These are phyloP conservation scores for Stictocephala bisonia DNA, from an alignment of 2,888 invertebrate genomes.

Conservation along the genomic window DNA sequence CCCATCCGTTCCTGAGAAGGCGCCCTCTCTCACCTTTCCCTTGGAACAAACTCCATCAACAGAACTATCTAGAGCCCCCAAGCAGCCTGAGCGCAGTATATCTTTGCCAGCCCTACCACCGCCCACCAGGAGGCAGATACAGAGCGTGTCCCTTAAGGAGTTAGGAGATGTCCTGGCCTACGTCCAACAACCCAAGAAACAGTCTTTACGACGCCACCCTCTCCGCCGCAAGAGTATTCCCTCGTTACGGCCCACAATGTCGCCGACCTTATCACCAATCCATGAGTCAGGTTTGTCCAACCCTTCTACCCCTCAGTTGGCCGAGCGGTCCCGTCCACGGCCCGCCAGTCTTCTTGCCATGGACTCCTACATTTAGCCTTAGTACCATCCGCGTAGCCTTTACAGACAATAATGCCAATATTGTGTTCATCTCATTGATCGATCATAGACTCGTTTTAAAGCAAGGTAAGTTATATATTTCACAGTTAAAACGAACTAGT, in stretches of 20 bases:
- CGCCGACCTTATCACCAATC: slow-evolving; percentile 73
- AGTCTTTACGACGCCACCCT: slow-evolving; percentile 52
- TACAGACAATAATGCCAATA: slow-evolving; percentile 42
- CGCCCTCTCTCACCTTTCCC: slow-evolving; percentile 18
- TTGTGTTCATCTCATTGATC: slow-evolving; percentile 38
- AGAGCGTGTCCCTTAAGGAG: slow-evolving; percentile 68
- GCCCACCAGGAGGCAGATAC: slow-evolving; percentile 66
- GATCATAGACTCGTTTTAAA: too few relatives aligned
- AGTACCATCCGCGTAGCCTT: slow-evolving; percentile 19
- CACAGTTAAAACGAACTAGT: too few relatives aligned
- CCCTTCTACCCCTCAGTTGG: slow-evolving; percentile 63
- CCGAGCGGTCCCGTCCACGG: slow-evolving; percentile 48
- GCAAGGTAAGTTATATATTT: too few relatives aligned
- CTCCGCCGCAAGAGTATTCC: slow-evolving; percentile 61
- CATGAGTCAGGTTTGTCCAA: slow-evolving; percentile 78
- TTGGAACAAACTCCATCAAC: slow-evolving; percentile 31
- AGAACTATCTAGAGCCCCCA: slow-evolving; percentile 26
- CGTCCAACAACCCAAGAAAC: slow-evolving; percentile 60
- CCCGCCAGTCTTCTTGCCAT: slow-evolving; percentile 50
- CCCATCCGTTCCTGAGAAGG: slow-evolving; percentile 45
- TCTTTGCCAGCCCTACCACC: slow-evolving; percentile 66
- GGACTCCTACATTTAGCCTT: slow-evolving; percentile 40
- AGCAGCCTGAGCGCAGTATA: slow-evolving; percentile 51
- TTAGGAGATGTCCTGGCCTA: slow-evolving; percentile 70
- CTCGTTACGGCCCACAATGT: slow-evolving; percentile 63